Percentiles rank a stretch among this genome's conserved stretches.
phyloP scores from a whole-genome alignment of 1,140 invertebrate genomes.

The Nephotettix cincticeps region DNA sequence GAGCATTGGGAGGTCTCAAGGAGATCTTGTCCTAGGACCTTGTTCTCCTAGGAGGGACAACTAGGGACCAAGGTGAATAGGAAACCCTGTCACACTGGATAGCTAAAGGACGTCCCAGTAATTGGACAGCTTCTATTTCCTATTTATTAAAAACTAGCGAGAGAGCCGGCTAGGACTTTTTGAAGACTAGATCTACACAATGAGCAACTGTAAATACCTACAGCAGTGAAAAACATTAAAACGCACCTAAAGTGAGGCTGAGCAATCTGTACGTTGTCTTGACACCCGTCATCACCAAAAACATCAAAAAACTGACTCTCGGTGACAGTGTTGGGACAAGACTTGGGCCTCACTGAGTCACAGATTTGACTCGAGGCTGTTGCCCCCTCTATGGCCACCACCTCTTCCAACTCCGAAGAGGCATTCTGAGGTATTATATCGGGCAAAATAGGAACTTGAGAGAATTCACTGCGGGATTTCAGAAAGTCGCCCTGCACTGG shows the following conservation, averaged over 20 bases:
- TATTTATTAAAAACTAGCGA: too few species aligned
- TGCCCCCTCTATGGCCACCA: not conserved
- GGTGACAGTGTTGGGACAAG: not conserved
- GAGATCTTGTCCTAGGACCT: too few species aligned
- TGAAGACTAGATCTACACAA: too few species aligned
- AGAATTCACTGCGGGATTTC: slow-evolving; percentile 32
- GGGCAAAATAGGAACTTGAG: slow-evolving; percentile 30
- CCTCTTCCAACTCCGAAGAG: not conserved
- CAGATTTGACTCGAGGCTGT: not conserved
- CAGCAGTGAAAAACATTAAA: too few species aligned
- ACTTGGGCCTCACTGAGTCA: not conserved
- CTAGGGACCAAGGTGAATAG: too few species aligned
- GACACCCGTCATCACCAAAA: not conserved
- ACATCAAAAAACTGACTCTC: slow-evolving; percentile 4
- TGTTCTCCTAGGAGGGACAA: too few species aligned
- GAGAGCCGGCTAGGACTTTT: too few species aligned
- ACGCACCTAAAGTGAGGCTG: not conserved
- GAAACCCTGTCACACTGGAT: too few species aligned
- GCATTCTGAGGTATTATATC: slow-evolving; percentile 25
- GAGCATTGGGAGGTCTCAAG: too few species aligned
- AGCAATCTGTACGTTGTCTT: not conserved
- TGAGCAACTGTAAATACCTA: too few species aligned
- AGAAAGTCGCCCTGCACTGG: slow-evolving; percentile 24
- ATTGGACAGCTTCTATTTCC: too few species aligned
- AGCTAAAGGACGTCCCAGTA: too few species aligned